phyloP scores from a whole-genome alignment of 2,113 vertebrate species.

The Dromaius novaehollandiae region DNA sequence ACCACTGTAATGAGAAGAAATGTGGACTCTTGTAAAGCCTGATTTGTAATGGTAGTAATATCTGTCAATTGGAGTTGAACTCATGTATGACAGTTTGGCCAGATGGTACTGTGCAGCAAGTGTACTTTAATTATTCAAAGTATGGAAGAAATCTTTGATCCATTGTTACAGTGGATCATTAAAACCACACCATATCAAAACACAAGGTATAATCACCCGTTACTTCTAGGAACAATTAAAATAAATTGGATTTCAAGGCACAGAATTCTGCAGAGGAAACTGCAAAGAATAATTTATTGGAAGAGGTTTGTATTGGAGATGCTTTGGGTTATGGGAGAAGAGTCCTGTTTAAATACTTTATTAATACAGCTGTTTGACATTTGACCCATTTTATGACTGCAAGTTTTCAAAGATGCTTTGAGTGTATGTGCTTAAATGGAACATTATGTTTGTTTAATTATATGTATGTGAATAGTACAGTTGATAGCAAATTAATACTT shows the following conservation, averaged over 20 bases:
- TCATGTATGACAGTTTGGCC: not conserved
- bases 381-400: not conserved
- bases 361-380: not conserved
- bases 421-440: not conserved
- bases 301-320: not conserved
- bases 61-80: not conserved
- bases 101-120: not conserved
- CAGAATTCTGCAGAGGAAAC: not conserved
- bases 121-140: not conserved
- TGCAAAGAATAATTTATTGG: not conserved
- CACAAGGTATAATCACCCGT: not conserved
- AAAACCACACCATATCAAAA: not conserved
- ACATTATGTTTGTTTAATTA: not conserved
- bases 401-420: not conserved
- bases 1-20: not conserved
- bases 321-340: not conserved
- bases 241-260: not conserved
- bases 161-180: not conserved
- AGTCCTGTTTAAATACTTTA: not conserved
- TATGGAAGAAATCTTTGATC: not conserved
- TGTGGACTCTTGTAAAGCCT: not conserved
- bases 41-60: not conserved
- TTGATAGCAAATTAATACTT: not conserved
- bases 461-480: not conserved
- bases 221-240: not conserved